Conservation (phyloP, 2,113 vertebrate genomes). For the Corythoichthys haematopterus region DNA sequence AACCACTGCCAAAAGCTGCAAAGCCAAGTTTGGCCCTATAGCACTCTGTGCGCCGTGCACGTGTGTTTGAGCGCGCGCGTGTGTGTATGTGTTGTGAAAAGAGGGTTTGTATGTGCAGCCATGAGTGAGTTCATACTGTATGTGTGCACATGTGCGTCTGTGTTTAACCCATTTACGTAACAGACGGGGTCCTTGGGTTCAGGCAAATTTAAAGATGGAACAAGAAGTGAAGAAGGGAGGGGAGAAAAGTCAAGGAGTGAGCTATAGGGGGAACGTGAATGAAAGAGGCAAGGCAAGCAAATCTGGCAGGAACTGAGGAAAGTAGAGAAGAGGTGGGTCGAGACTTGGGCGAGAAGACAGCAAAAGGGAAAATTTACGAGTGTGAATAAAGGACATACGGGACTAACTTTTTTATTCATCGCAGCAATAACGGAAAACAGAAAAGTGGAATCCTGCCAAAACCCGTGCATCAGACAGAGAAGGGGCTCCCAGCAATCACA, state of each 20-base stretch:
- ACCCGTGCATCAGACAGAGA: neutral
- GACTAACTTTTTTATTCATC: neutral
- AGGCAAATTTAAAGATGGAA: constrained; percentile 62
- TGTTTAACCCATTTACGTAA: constrained; percentile 66
- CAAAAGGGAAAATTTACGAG: constrained; percentile 36
- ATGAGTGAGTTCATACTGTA: constrained; percentile 48
- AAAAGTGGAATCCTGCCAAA: neutral
- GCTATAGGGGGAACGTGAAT: constrained; percentile 31
- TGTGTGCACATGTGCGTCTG: constrained; percentile 57
- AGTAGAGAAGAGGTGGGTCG: constrained; percentile 28
- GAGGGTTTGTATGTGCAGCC: constrained; percentile 42
- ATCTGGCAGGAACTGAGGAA: constrained; percentile 40
- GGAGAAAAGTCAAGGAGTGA: constrained; percentile 43
- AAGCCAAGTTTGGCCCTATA: constrained; percentile 65
- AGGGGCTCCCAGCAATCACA: neutral
- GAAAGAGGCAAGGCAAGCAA: constrained; percentile 22
- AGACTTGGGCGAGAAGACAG: constrained; percentile 20
- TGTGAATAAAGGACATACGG: constrained; percentile 16
- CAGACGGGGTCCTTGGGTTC: constrained; percentile 59
- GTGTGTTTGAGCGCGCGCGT: constrained; percentile 13
- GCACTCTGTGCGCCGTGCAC: constrained; percentile 13
- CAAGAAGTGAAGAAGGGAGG: constrained; percentile 27
- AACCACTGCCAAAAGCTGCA: constrained; percentile 62
- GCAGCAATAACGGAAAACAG: neutral
- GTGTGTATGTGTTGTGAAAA: constrained; percentile 36